Evolutionary conservation across 2,888 invertebrate genomes (phyloP).

Genomic region (Diaperis boleti): DNA sequence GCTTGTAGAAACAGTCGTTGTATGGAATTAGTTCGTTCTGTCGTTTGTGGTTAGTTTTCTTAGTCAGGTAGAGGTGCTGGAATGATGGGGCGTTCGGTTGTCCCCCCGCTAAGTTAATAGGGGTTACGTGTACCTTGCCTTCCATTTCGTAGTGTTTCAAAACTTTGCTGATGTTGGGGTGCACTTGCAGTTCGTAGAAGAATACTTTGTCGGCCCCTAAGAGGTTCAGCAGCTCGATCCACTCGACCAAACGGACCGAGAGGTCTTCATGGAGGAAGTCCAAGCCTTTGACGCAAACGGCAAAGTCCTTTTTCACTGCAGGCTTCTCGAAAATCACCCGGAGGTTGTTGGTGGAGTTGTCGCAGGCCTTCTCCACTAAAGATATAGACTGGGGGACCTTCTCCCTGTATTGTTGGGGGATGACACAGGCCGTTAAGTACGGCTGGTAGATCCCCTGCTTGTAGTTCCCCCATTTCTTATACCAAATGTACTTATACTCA

Average conservation of each 20-base stretch:
- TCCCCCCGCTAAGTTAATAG: conserved; percentile 87
- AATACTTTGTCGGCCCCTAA: conserved; percentile 93
- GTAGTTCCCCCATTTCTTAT: conserved; percentile 94
- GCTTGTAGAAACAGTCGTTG: conserved; percentile 95
- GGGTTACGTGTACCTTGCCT: conserved; percentile 75
- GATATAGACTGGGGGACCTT: conserved; percentile 87
- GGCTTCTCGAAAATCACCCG: conserved; percentile 86
- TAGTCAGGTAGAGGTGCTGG: conserved; percentile 89
- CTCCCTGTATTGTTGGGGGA: conserved; percentile 80
- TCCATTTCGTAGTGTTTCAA: conserved; percentile 71
- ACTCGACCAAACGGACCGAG: conserved; percentile 90
- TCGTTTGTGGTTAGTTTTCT: conserved; percentile 92
- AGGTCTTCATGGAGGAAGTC: conserved; percentile 94
- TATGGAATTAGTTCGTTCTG: conserved; percentile 96
- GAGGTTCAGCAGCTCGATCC: conserved; percentile 89
- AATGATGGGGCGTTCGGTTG: conserved; percentile 91
- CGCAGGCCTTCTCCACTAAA: conserved; percentile 86
- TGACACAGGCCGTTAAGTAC: conserved; percentile 88
- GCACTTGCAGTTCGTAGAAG: conserved; percentile 92
- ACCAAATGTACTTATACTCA: conserved; percentile 95
- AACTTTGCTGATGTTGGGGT: conserved; percentile 91
- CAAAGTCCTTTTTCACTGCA: conserved; percentile 80
- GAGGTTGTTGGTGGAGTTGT: conserved; percentile 87
- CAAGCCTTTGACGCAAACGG: conserved; percentile 93
- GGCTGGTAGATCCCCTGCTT: conserved; percentile 92